phyloP scores from a whole-genome alignment of 2,113 vertebrate genomes.

The Psettodes erumei region DNA sequence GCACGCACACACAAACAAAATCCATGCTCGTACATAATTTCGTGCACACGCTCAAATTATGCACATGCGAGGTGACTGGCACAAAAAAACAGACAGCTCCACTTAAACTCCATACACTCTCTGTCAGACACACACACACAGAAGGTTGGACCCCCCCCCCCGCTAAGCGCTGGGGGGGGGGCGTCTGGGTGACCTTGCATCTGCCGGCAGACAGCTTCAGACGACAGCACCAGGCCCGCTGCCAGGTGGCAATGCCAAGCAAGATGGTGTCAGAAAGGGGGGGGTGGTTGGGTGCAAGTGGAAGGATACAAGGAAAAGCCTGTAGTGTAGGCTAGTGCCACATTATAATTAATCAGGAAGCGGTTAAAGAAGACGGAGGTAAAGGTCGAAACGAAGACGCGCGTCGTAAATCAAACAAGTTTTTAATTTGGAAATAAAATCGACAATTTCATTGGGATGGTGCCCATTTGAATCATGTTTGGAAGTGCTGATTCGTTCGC shows the following conservation, averaged over 20 bases:
- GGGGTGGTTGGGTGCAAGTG: background rate
- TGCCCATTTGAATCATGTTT: background rate
- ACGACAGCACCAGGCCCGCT: conserved; percentile 64
- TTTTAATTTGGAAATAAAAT: background rate
- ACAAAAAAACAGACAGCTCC: conserved; percentile 43
- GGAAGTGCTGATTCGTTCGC: background rate
- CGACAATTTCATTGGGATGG: background rate
- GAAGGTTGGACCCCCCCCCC: conserved; percentile 55
- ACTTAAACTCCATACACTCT: conserved; percentile 33
- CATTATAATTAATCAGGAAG: conserved; percentile 25
- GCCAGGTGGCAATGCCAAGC: conserved; percentile 76
- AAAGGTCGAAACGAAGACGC: background rate
- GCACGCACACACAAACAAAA: conserved; percentile 31
- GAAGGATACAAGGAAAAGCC: conserved; percentile 27
- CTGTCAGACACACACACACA: conserved; percentile 42
- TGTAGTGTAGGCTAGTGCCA: conserved; percentile 15
- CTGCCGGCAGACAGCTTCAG: conserved; percentile 70
- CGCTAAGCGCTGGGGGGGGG: conserved; percentile 36
- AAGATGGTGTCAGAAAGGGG: conserved; percentile 30
- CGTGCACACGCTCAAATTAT: conserved; percentile 45
- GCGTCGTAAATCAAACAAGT: background rate
- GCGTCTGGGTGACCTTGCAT: conserved; percentile 77
- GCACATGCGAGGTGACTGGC: conserved; percentile 58
- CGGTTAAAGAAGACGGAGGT: background rate
- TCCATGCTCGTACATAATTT: conserved; percentile 33